Evolutionary conservation across 2,797 vertebrate genomes (phyloP).

Genomic region (Sebastiscus tertius): DNA sequence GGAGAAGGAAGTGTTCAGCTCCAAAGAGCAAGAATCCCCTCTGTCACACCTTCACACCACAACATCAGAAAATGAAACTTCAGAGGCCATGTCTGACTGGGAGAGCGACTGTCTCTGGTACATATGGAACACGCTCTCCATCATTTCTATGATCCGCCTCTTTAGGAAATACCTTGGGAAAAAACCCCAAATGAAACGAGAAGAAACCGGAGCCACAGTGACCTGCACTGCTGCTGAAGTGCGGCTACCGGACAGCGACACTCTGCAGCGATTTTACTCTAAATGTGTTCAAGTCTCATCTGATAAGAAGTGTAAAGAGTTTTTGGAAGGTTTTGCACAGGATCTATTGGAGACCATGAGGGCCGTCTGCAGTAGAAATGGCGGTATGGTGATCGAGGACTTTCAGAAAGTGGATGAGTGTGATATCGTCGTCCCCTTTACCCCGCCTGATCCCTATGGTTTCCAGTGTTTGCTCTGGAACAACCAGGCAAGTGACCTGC

Average conservation of each 20-base stretch:
- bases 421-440: conserved; percentile 87
- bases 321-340: conserved; percentile 92
- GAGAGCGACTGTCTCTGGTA: conserved; percentile 80
- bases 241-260: conserved; percentile 76
- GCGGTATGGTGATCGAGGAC: conserved; percentile 86
- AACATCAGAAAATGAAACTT: conserved; percentile 33
- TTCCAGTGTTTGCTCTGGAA: conserved; percentile 83
- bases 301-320: conserved; percentile 78
- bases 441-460: conserved; percentile 81
- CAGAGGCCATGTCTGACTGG: conserved; percentile 12
- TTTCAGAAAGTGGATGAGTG: conserved; percentile 84
- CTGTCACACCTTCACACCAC: not conserved
- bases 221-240: conserved; percentile 65
- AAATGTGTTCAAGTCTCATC: conserved; percentile 80
- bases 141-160: conserved; percentile 86
- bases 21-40: conserved; percentile 14
- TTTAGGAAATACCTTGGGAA: conserved; percentile 83
- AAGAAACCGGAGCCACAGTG: conserved; percentile 58
- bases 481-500: conserved; percentile 58
- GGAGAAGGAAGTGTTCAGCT: not conserved
- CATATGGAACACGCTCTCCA: conserved; percentile 83
- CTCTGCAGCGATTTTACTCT: conserved; percentile 83
- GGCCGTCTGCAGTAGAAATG: conserved; percentile 76
- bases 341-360: conserved; percentile 88
- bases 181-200: conserved; percentile 66